Conservation (phyloP, 2,888 invertebrate genomes). For the Hirtodrosophila cameraria region DNA sequence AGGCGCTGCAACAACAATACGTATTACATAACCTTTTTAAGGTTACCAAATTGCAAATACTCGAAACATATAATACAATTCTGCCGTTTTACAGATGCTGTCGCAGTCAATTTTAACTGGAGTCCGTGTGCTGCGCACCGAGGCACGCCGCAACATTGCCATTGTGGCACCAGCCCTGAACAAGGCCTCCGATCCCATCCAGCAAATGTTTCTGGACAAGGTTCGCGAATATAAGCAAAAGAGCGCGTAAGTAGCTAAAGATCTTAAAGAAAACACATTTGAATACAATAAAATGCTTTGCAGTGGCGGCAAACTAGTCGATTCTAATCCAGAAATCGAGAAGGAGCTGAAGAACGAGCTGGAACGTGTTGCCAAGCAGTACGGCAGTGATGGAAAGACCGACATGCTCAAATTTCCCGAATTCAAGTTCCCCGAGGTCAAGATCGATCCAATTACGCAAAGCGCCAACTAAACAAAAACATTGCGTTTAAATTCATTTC, state of each 20-base stretch:
- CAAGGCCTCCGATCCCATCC: constrained; percentile 94
- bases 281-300: constrained; percentile 34
- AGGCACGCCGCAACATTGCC: constrained; percentile 89
- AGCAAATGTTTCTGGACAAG: constrained; percentile 96
- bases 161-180: constrained; percentile 88
- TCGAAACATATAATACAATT: background rate
- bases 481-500: constrained; percentile 38
- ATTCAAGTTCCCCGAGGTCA: constrained; percentile 91
- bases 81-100: constrained; percentile 85
- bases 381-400: constrained; percentile 89
- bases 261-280: background rate
- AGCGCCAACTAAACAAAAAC: constrained; percentile 44
- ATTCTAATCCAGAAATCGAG: constrained; percentile 90
- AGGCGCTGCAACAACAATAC: constrained; percentile 14
- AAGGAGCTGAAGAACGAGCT: constrained; percentile 91
- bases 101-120: constrained; percentile 85
- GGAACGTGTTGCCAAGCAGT: constrained; percentile 91
- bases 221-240: constrained; percentile 94
- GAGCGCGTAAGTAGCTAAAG: constrained; percentile 88
- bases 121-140: constrained; percentile 85
- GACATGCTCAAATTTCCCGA: constrained; percentile 96
- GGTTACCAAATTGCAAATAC: constrained; percentile 59
- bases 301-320: constrained; percentile 93
- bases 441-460: constrained; percentile 87
- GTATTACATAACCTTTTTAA: constrained; percentile 81